Evolutionary conservation across 1,140 invertebrate genomes (phyloP).

Genomic region (Drosophila triauraria): DNA sequence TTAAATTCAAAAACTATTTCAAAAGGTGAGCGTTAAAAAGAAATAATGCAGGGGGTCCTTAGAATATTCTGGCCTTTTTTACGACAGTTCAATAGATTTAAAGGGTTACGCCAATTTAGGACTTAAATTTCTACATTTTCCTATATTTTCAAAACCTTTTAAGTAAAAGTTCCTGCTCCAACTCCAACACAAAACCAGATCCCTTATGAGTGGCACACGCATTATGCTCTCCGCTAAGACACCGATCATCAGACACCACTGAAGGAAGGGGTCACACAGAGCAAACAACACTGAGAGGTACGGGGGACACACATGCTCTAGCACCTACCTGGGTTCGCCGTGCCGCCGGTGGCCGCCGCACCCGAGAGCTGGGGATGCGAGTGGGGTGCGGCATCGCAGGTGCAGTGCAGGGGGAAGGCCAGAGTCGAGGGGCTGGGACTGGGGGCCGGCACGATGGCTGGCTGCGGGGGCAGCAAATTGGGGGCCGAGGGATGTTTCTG

Average conservation of each 20-base stretch:
- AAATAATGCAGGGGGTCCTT: too few relatives aligned
- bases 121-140: background rate
- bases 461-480: slow-evolving; percentile 74
- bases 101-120: too few relatives aligned
- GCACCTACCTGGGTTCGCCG: slow-evolving; percentile 85
- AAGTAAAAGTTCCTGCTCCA: too few relatives aligned
- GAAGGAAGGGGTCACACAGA: slow-evolving; percentile 29
- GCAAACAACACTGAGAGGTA: slow-evolving; percentile 24
- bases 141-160: background rate
- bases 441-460: slow-evolving; percentile 64
- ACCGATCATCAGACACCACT: slow-evolving; percentile 46
- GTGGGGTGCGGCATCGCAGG: slow-evolving; percentile 73
- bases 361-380: slow-evolving; percentile 50
- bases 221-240: slow-evolving; percentile 31
- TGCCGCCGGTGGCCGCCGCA: slow-evolving; percentile 55
- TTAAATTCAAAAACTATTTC: background rate
- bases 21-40: background rate
- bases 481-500: slow-evolving; percentile 84
- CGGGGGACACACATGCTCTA: slow-evolving; percentile 80
- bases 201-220: slow-evolving; percentile 35
- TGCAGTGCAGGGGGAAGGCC: slow-evolving; percentile 81
- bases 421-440: slow-evolving; percentile 83
- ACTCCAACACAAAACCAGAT: background rate
- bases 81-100: too few relatives aligned
- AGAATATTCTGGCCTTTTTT: too few relatives aligned